phyloP scores from a whole-genome alignment of 1,140 invertebrate genomes.

The Heliconius nattereri region DNA sequence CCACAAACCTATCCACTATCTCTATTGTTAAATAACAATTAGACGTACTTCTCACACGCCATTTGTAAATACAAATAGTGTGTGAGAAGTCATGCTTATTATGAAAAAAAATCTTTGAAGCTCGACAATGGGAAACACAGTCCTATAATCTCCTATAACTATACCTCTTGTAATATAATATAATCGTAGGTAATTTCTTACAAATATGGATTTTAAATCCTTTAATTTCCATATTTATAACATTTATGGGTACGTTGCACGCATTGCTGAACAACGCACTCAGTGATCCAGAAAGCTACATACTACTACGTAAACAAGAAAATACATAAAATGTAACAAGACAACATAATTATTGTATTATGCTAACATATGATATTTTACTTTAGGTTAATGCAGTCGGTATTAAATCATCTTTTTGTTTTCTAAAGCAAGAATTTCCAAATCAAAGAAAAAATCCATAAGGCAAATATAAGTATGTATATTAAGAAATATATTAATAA shows the following conservation, averaged over 20 bases:
- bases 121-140: constrained; percentile 3
- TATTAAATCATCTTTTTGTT: too few species aligned
- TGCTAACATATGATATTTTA: too few species aligned
- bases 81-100: constrained; percentile 20
- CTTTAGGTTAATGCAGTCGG: too few species aligned
- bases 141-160: too few species aligned
- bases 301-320: constrained; percentile 15
- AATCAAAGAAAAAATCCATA: too few species aligned
- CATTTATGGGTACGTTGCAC: constrained; percentile 15
- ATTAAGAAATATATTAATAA: too few species aligned
- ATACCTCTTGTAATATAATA: background rate
- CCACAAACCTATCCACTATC: constrained; percentile 12
- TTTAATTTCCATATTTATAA: background rate
- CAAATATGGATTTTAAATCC: background rate
- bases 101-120: constrained; percentile 1
- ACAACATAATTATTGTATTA: background rate
- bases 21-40: constrained; percentile 18
- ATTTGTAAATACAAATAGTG: background rate
- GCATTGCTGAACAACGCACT: constrained; percentile 31
- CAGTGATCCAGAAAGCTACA: constrained; percentile 39
- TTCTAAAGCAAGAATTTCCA: too few species aligned
- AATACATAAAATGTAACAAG: constrained; percentile 10
- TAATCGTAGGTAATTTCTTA: background rate
- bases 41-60: too few species aligned
- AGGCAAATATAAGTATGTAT: too few species aligned